A percentile compares a stretch with the other conserved stretches of the same genome.
These are phyloP conservation scores for Lycodopsis pacificus DNA, from an alignment of 2,797 vertebrate species.

Conservation along the genomic window DNA sequence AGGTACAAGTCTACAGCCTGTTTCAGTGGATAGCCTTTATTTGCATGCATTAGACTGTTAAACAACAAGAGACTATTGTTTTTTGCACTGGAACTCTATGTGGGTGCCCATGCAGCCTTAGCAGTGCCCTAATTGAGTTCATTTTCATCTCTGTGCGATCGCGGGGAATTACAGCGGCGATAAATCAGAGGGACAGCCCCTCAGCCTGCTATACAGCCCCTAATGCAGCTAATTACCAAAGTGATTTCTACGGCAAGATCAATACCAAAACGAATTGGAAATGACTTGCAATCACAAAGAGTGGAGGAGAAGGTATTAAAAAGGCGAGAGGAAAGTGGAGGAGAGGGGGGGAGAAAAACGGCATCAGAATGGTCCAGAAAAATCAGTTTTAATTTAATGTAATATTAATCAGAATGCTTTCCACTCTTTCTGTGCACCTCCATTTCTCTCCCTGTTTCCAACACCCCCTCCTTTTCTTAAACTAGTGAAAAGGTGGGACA, in stretches of 20 bases:
- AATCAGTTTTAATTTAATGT: conserved; percentile 99
- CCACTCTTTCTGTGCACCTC: conserved; percentile 85
- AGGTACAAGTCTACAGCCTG: conserved; percentile 83
- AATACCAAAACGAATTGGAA: conserved; percentile 99
- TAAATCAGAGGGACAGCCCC: conserved; percentile 99
- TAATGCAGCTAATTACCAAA: conserved; percentile 99
- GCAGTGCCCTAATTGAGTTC: conserved; percentile 99
- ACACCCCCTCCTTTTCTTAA: conserved; percentile 87
- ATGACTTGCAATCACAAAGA: conserved; percentile 99
- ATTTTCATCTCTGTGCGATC: conserved; percentile 99
- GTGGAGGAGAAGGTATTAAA: conserved; percentile 89
- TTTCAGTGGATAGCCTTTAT: conserved; percentile 99
- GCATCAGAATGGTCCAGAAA: conserved; percentile 93
- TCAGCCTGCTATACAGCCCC: conserved; percentile 88
- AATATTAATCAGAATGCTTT: conserved; percentile 99
- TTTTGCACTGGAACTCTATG: conserved; percentile 96
- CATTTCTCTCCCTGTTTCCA: conserved; percentile 72
- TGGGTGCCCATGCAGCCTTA: conserved; percentile 96
- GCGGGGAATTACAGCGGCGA: conserved; percentile 99
- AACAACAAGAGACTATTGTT: conserved; percentile 99
- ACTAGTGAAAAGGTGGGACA: conserved; percentile 90
- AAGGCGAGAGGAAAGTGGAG: conserved; percentile 80
- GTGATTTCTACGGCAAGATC: conserved; percentile 99
- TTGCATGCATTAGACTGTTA: conserved; percentile 99
- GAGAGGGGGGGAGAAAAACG: conserved; percentile 80